Percentiles rank a stretch among this genome's conserved stretches.
Conservation (phyloP, 35 echinoderm and acorn worm genomes). For the Heliocidaris tuberculata region DNA sequence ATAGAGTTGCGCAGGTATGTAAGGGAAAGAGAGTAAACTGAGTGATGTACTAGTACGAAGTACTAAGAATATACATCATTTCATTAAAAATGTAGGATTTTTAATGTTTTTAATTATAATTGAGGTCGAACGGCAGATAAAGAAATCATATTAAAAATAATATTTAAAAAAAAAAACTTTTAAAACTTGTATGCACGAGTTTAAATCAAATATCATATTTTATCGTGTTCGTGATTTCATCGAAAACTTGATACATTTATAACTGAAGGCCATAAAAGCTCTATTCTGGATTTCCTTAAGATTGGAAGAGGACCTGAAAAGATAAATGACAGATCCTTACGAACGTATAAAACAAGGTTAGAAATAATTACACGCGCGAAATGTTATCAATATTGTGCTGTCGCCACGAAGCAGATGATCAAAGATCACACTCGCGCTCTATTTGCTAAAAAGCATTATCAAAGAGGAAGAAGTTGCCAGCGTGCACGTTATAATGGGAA, state of each 20-base stretch:
- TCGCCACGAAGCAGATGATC: constrained; percentile 18
- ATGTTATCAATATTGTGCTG: constrained; percentile 3
- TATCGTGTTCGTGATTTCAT: no score
- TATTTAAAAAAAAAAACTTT: no score
- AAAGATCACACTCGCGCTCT: constrained; percentile 24
- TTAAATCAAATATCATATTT: no score
- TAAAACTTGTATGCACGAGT: no score
- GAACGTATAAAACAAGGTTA: background rate
- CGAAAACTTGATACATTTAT: background rate
- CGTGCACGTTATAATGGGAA: background rate
- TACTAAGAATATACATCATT: no score
- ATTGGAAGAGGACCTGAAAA: background rate
- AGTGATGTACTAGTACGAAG: no score
- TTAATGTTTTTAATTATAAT: no score
- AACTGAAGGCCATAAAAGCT: background rate
- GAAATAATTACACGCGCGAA: background rate
- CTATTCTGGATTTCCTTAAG: background rate
- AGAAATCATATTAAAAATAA: no score
- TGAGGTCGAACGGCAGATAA: no score
- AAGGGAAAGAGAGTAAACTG: no score
- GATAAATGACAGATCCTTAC: background rate
- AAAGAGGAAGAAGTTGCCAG: background rate
- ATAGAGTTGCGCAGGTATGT: no score
- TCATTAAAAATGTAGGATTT: no score
- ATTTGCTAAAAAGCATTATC: constrained; percentile 26